phyloP scores from a whole-genome alignment of 64 coral and sea anemone species.

The Stichodactyla mertensii region DNA sequence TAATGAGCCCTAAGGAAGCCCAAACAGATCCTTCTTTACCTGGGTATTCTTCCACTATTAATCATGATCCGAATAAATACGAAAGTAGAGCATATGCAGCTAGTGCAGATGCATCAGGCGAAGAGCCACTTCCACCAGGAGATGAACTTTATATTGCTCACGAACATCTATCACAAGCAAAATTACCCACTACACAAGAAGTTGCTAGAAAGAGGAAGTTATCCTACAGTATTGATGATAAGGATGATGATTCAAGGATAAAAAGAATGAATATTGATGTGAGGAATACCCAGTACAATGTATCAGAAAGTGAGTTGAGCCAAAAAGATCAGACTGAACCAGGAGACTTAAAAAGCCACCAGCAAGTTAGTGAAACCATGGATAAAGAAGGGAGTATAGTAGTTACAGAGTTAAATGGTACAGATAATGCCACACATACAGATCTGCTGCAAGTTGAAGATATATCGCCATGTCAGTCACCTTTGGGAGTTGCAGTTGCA shows the following conservation, averaged over 20 bases:
- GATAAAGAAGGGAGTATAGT: not conserved
- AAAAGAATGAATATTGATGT: slow-evolving; percentile 78
- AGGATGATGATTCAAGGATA: slow-evolving; percentile 38
- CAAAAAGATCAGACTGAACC: not conserved
- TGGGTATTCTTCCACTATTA: not conserved
- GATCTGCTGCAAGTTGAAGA: slow-evolving; percentile 89
- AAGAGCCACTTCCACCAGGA: slow-evolving; percentile 75
- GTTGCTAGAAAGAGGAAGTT: slow-evolving; percentile 69
- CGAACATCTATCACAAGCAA: slow-evolving; percentile 49
- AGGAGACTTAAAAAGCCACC: not conserved
- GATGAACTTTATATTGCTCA: slow-evolving; percentile 71
- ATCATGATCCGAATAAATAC: not conserved
- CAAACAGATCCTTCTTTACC: slow-evolving; percentile 5
- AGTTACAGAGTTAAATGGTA: not conserved
- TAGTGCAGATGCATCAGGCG: slow-evolving; percentile 65
- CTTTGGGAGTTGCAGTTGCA: slow-evolving; percentile 22
- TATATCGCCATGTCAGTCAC: slow-evolving; percentile 87
- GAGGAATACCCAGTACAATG: slow-evolving; percentile 53
- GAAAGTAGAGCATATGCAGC: slow-evolving; percentile 52
- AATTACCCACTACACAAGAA: slow-evolving; percentile 70
- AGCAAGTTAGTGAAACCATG: not conserved
- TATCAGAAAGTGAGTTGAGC: slow-evolving; percentile 9
- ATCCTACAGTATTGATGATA: slow-evolving; percentile 64
- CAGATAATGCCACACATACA: not conserved
- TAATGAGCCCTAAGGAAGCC: slow-evolving; percentile 19